These are phyloP conservation scores for Dolichopus griseipennis DNA, from an alignment of 2,888 invertebrate genomes.

Conservation along the genomic window DNA sequence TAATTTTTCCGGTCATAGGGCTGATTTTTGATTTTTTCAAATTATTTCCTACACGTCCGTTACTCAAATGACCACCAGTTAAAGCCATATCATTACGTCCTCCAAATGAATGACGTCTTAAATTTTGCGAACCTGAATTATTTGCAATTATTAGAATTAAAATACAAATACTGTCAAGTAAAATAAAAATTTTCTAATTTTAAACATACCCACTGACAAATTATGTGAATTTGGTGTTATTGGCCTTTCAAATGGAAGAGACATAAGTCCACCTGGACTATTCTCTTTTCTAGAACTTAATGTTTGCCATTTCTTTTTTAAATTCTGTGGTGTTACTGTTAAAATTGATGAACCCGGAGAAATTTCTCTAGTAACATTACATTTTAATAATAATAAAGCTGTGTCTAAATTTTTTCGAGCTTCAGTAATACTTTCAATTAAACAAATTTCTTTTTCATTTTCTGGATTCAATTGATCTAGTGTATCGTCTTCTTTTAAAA, in stretches of 20 bases:
- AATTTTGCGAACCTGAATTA: background rate
- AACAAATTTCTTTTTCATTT: conserved; percentile 18
- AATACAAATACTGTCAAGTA: no score
- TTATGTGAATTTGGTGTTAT: background rate
- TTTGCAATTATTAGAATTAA: no score
- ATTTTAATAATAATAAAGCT: conserved; percentile 19
- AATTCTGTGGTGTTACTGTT: conserved; percentile 16
- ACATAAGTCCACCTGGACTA: background rate
- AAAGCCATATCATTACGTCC: background rate
- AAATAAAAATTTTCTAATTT: no score
- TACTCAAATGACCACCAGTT: background rate
- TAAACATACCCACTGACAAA: background rate
- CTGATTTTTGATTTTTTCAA: background rate
- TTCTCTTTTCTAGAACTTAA: background rate
- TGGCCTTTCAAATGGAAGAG: conserved; percentile 10
- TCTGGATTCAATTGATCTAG: conserved; percentile 15
- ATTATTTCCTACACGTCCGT: background rate
- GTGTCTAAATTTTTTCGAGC: conserved; percentile 20
- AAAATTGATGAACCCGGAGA: conserved; percentile 17
- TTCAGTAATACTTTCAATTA: conserved; percentile 18
- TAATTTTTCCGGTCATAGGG: background rate
- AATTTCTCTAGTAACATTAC: conserved; percentile 17
- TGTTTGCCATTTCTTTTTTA: background rate
- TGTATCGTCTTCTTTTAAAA: background rate
- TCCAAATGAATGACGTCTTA: background rate